Evolutionary conservation across 2,888 invertebrate genomes (phyloP).

Genomic region (Pachliopta kotzebuea): DNA sequence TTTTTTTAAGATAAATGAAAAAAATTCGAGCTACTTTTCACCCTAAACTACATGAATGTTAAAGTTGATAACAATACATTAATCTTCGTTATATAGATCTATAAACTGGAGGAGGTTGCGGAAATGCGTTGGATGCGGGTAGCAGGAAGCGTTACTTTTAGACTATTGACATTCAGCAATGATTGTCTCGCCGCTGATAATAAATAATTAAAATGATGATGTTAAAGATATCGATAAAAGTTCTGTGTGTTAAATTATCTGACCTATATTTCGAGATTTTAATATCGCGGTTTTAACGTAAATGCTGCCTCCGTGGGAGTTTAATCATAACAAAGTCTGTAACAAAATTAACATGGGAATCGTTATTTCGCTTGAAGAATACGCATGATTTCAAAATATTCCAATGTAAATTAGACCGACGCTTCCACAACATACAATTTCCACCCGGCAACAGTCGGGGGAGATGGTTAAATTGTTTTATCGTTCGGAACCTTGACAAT

Average conservation of each 20-base stretch:
- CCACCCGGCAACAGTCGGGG: conserved; percentile 12
- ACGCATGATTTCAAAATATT: conserved; percentile 25
- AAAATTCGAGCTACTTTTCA: too few relatives aligned
- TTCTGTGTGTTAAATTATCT: background rate
- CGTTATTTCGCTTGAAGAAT: conserved; percentile 25
- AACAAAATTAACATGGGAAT: conserved; percentile 24
- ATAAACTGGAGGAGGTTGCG: too few relatives aligned
- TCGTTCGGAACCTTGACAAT: conserved; percentile 18
- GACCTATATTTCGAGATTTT: conserved; percentile 20
- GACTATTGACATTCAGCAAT: too few relatives aligned
- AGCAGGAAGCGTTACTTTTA: too few relatives aligned
- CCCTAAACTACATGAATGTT: too few relatives aligned
- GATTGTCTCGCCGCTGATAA: too few relatives aligned
- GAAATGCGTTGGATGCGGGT: too few relatives aligned
- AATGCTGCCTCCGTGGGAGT: conserved; percentile 8
- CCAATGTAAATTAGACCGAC: conserved; percentile 23
- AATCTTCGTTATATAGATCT: too few relatives aligned
- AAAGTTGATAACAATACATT: too few relatives aligned
- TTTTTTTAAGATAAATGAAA: too few relatives aligned
- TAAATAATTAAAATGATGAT: too few relatives aligned
- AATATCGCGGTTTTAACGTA: conserved; percentile 18
- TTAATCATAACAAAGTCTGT: conserved; percentile 22
- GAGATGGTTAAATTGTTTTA: conserved; percentile 9
- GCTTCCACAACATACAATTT: conserved; percentile 22
- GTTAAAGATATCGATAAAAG: too few relatives aligned